Evolutionary conservation across 2,888 invertebrate genomes (phyloP).

Genomic region (Cerceris rybyensis): DNA sequence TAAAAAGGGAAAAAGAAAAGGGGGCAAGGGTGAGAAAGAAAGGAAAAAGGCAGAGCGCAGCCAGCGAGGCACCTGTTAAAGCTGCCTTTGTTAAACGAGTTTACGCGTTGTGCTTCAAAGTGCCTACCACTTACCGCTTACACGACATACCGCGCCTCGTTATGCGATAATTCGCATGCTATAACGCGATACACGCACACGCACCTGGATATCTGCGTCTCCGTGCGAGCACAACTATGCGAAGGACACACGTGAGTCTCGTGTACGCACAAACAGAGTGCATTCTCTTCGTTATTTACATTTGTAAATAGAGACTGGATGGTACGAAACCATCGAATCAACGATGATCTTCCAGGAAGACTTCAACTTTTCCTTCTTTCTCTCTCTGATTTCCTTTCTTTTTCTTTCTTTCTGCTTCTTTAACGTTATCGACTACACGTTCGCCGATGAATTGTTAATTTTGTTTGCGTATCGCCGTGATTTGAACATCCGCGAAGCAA

Average conservation of each 20-base stretch:
- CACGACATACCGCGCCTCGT: conserved; percentile 14
- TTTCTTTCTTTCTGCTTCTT: too few relatives aligned
- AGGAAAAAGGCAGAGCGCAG: conserved; percentile 28
- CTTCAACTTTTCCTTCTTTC: background rate
- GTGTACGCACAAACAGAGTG: background rate
- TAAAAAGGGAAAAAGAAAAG: background rate
- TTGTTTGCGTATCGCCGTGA: background rate
- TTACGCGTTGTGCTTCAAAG: conserved; percentile 40
- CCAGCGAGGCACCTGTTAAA: conserved; percentile 51
- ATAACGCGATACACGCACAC: background rate
- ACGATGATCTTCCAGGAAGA: background rate
- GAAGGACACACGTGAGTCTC: conserved; percentile 1
- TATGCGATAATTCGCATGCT: conserved; percentile 28
- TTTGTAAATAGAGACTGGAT: background rate
- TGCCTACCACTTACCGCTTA: conserved; percentile 31
- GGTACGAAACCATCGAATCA: background rate
- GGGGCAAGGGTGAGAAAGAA: conserved; percentile 8
- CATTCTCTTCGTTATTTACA: background rate
- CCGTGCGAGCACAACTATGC: background rate
- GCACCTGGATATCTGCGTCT: background rate
- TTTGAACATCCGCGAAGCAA: background rate
- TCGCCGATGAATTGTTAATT: background rate
- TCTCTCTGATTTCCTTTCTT: too few relatives aligned
- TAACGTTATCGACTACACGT: background rate
- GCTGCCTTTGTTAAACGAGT: conserved; percentile 55